Base-by-base conservation (phyloP, 2,113 vertebrate genomes). In the Willisornis vidua region DNA sequence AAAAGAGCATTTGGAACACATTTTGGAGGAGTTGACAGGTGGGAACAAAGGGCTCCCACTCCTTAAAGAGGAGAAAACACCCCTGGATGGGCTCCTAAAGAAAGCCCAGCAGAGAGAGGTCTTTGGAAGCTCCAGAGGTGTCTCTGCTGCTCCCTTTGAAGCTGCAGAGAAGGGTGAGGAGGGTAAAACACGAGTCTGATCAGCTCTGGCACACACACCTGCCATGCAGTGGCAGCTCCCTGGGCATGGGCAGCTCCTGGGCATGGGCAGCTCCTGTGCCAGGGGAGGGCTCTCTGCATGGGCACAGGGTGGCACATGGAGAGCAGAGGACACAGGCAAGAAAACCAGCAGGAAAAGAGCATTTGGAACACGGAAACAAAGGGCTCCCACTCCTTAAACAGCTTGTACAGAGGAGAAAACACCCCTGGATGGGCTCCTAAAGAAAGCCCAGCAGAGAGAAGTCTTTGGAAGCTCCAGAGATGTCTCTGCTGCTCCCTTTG, bases 211-310 rank as follows among this genome's bases (percentile, higher is more conserved):
- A 91, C 90, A 31, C 48, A 20, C 52, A 35, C 51, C 28, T 61
- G 85, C 75, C 49, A 20, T 1, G 1, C 16, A 31, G 62, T 19
- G 19, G 23, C 58, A 46, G 66, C 55, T 90, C 91, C n/a, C n/a
- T n/a, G n/a, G n/a, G n/a, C n/a, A n/a, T n/a, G n/a, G n/a, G n/a
- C n/a, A n/a, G n/a, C n/a, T n/a, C 61, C 55, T 4, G 65, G 45
- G 5, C 35, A 5, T 0, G 25, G 54, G 0, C 7, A 8, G 13
- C 6, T 18, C 39, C 63, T 2, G 63, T 5, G 63, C 68, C 3
- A 14, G 35, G 33, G n/a, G 46, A 96, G 46, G 28, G 19, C 87
- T n/a, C 80, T 43, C 73, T 4, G 73, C 68, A 5, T 3, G 6
- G 1, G 13, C 79, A 89, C n/a, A 37, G 9, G 37, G 7, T 37